A percentile compares a stretch with the other conserved stretches of the same genome.
Conservation (phyloP, 2,113 vertebrate species). For the Nanorana parkeri region DNA sequence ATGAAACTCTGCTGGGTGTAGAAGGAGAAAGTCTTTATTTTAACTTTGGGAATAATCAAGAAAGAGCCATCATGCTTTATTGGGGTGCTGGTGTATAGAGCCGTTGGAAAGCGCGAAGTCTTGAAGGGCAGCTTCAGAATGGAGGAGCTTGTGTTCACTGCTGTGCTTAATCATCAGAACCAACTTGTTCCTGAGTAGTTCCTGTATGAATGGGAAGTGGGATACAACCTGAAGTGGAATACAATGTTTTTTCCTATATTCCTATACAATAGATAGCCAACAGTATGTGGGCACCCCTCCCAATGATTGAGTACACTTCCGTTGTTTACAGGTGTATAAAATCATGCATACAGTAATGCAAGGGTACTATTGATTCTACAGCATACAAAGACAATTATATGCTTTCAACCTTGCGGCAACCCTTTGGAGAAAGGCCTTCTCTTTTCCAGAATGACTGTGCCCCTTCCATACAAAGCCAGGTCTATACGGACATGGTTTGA, state of each 20-base stretch:
- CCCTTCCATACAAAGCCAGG: too few relatives aligned
- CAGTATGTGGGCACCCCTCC: neutral
- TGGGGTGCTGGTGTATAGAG: slow-evolving; percentile 56
- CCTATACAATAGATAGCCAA: neutral
- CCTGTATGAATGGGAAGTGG: neutral
- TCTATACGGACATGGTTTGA: too few relatives aligned
- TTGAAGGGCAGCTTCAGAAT: slow-evolving; percentile 9
- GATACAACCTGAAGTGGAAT: neutral
- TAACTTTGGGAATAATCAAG: slow-evolving; percentile 57
- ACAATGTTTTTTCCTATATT: neutral
- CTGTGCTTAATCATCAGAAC: neutral
- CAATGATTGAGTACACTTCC: too few relatives aligned
- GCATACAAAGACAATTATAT: too few relatives aligned
- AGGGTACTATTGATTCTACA: too few relatives aligned
- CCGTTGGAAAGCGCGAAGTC: slow-evolving; percentile 51
- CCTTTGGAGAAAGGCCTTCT: too few relatives aligned
- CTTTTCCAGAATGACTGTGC: too few relatives aligned
- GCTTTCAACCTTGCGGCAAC: too few relatives aligned
- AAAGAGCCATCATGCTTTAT: slow-evolving; percentile 44
- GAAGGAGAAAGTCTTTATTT: slow-evolving; percentile 49
- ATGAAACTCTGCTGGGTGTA: neutral
- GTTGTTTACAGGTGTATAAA: too few relatives aligned
- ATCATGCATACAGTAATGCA: too few relatives aligned
- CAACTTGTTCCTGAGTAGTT: too few relatives aligned
- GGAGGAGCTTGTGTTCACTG: slow-evolving; percentile 28